These are phyloP conservation scores for Xylocampa areola DNA, from an alignment of 2,888 invertebrate genomes.

Conservation along the genomic window DNA sequence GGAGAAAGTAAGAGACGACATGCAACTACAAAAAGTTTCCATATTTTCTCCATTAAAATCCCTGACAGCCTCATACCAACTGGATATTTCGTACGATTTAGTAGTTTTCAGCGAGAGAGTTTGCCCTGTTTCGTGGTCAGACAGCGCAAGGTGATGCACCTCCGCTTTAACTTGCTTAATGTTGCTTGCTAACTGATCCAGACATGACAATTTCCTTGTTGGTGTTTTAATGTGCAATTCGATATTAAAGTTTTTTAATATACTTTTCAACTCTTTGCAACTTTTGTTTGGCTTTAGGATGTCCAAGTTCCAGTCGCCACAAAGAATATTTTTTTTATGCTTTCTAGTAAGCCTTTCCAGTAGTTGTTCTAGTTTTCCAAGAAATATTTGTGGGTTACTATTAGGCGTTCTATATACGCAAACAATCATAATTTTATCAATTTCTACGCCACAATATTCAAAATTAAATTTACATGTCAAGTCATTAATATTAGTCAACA, in stretches of 20 bases:
- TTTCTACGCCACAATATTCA: conserved; percentile 4
- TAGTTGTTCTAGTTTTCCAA: too few species aligned
- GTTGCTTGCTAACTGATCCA: conserved; percentile 6
- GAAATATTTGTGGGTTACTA: too few species aligned
- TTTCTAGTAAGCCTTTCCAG: too few species aligned
- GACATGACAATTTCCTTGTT: conserved; percentile 1
- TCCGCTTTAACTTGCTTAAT: conserved; percentile 3
- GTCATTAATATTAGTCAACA: conserved; percentile 1
- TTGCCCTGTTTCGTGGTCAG: conserved; percentile 1
- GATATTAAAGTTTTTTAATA: conserved; percentile 1
- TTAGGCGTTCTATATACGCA: conserved; percentile 1
- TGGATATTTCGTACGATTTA: not conserved
- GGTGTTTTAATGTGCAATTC: not conserved
- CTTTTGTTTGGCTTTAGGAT: too few species aligned
- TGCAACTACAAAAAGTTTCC: not conserved
- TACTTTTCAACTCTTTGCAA: not conserved
- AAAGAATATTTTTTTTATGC: too few species aligned
- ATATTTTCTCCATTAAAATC: not conserved
- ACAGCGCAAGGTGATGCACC: not conserved
- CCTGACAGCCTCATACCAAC: not conserved
- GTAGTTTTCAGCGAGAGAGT: conserved; percentile 1
- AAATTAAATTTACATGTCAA: conserved; percentile 3
- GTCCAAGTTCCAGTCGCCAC: too few species aligned
- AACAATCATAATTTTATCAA: conserved; percentile 3
- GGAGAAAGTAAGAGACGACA: conserved; percentile 1